A percentile compares a stretch with the other conserved stretches of the same genome.
Evolutionary conservation across 2,888 invertebrate species (phyloP).

Genomic region (Cerastis rubricosa): DNA sequence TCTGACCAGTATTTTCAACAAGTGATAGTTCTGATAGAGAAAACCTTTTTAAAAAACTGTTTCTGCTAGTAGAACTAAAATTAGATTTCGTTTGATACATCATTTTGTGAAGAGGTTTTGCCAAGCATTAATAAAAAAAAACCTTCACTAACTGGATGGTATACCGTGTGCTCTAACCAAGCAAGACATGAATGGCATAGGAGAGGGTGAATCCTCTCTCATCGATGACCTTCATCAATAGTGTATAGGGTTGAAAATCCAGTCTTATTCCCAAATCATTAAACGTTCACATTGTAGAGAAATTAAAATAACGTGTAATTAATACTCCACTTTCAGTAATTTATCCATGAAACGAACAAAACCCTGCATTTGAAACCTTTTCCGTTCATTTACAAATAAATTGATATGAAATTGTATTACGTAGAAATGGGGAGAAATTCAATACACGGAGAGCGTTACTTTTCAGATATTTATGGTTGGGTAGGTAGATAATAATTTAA

Average conservation of each 20-base stretch:
- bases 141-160: neutral
- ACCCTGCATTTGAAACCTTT: conserved; percentile 8
- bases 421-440: conserved; percentile 12
- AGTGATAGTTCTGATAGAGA: neutral
- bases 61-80: neutral
- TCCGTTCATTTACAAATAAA: conserved; percentile 50
- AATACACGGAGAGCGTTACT: neutral
- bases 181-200: neutral
- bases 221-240: neutral
- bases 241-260: neutral
- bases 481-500: conserved; percentile 23
- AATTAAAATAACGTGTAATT: neutral
- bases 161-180: neutral
- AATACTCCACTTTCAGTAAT: conserved; percentile 12
- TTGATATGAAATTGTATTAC: conserved; percentile 46
- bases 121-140: neutral
- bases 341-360: neutral
- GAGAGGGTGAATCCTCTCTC: neutral
- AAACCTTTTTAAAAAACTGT: neutral
- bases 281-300: neutral
- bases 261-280: neutral
- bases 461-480: conserved; percentile 29
- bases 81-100: neutral
- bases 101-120: neutral
- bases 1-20: neutral